These are phyloP conservation scores for Polypterus senegalus DNA, from an alignment of 2,113 vertebrate genomes.

Conservation along the genomic window DNA sequence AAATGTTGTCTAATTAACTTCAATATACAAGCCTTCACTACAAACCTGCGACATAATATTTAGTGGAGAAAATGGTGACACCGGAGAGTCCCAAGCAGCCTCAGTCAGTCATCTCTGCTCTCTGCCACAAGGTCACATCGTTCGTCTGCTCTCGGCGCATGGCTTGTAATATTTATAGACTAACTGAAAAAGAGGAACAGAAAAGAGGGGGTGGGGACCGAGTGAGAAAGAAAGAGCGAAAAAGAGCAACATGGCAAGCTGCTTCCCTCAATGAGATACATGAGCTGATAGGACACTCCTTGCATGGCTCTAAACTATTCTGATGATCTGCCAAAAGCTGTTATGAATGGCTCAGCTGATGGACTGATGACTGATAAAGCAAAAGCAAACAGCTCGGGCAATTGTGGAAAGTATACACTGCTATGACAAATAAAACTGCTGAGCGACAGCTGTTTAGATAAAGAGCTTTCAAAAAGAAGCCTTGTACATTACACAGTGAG, in stretches of 20 bases:
- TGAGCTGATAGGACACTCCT: conserved; percentile 44
- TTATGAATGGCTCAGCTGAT: conserved; percentile 41
- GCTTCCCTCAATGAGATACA: conserved; percentile 44
- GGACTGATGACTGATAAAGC: conserved; percentile 50
- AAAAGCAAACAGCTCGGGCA: conserved; percentile 34
- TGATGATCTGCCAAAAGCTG: conserved; percentile 50
- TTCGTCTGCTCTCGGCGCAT: conserved; percentile 15
- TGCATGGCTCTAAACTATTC: conserved; percentile 42
- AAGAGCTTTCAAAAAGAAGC: conserved; percentile 31
- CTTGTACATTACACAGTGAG: conserved; percentile 1
- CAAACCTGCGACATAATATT: conserved; percentile 29
- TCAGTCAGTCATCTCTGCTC: conserved; percentile 24
- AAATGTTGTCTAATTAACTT: conserved; percentile 60
- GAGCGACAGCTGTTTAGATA: conserved; percentile 54
- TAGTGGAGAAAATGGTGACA: conserved; percentile 22
- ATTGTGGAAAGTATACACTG: conserved; percentile 45
- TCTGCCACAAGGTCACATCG: conserved; percentile 22
- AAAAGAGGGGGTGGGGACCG: too few relatives aligned
- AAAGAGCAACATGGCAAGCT: conserved; percentile 59
- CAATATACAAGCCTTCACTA: conserved; percentile 37
- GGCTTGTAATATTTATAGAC: conserved; percentile 55
- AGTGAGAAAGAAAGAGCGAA: conserved; percentile 11
- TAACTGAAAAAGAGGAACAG: neutral
- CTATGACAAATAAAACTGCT: conserved; percentile 33
- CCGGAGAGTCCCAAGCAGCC: conserved; percentile 1